Evolutionary conservation across 2,113 vertebrate genomes (phyloP), one percentile per base, ranked within the genome.

Genomic region (Pogonocichla stellata): DNA sequence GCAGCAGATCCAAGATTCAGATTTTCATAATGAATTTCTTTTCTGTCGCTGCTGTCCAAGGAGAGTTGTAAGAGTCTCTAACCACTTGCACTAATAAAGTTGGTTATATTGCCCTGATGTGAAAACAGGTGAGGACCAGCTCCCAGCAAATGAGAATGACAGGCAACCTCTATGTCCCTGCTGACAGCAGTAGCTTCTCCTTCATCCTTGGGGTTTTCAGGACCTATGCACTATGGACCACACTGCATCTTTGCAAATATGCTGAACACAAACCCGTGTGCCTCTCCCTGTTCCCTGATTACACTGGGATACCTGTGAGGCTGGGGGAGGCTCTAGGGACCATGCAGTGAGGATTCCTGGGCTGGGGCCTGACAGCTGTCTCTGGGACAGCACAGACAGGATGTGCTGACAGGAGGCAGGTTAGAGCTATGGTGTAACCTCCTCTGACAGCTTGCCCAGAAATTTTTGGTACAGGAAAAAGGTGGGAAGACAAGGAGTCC

Each of bases 21-120:
- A 87, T 93, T 87, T 87, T 88, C 81, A 58, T 75, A 95, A 79
- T 69, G 61, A 93, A 69, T 91, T 78, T 91, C 47, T 70, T 80
- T 57, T 62, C 81, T 79, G 53, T 77, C 1, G 1, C 62, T 75
- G 79, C 78, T 75, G 84, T 47, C 94, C 84, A 70, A 92, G 67
- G 77, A 95, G 78, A 91, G 29, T 54, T 93, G 79, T 64, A 78
- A 82, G 19, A 67, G 69, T 57, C 78, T 72, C 86, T 85, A 36
- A 85, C 80, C 75, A 79, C 65, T 66, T 51, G 74, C 70, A 47
- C 73, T 87, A 87, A 92, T 89, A 57, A 92, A 92, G 70, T 38
- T 87, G 66, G 65, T 71, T 87, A 64, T 69, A 65, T 45, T 57
- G 53, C 71, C 86, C 80, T 87, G 45, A 19, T 18, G 67, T 71